These are phyloP conservation scores for Coreoperca whiteheadi DNA, from an alignment of 2,113 vertebrate species.

Conservation along the genomic window DNA sequence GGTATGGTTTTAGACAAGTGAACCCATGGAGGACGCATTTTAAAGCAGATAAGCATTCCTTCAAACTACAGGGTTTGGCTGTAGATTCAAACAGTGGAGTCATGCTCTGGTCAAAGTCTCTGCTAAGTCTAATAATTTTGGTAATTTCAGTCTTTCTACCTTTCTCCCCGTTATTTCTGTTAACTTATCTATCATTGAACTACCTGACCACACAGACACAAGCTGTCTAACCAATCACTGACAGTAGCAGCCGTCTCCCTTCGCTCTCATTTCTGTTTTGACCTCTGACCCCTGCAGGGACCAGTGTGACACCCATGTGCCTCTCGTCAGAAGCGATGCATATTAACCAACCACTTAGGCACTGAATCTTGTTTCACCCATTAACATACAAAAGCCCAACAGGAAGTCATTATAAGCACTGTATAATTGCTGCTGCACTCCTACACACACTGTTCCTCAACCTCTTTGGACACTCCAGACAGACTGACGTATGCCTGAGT, in stretches of 20 bases:
- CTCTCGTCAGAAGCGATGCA: slow-evolving; percentile 30
- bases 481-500: slow-evolving; percentile 13
- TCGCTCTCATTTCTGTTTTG: slow-evolving; percentile 1
- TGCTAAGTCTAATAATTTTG: background rate
- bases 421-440: slow-evolving; percentile 26
- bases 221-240: background rate
- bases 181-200: background rate
- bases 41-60: background rate
- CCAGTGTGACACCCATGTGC: background rate
- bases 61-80: background rate
- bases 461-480: background rate
- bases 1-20: background rate
- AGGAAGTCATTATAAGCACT: slow-evolving; percentile 46
- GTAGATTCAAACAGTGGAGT: background rate
- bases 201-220: background rate
- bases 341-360: slow-evolving; percentile 42
- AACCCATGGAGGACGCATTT: background rate
- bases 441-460: slow-evolving; percentile 24
- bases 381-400: slow-evolving; percentile 42
- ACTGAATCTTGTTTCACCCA: background rate
- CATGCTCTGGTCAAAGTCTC: background rate
- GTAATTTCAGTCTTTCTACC: background rate
- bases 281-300: slow-evolving; percentile 49
- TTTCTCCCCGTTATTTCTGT: background rate
- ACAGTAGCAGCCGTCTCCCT: background rate